phyloP scores from a whole-genome alignment of 2,888 invertebrate species.

The Ormyrus thymus region DNA sequence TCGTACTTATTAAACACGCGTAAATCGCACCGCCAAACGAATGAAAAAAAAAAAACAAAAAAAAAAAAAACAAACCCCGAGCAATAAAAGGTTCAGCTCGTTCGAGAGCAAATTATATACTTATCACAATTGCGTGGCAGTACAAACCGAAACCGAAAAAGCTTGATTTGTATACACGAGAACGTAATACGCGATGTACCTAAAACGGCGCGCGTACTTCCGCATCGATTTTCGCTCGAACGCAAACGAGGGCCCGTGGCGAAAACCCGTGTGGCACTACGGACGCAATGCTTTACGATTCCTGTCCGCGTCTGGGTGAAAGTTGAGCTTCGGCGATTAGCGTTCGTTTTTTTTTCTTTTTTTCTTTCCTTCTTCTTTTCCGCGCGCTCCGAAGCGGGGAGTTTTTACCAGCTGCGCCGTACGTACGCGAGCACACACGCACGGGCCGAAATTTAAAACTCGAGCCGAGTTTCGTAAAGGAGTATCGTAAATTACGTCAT shows the following conservation, averaged over 20 bases:
- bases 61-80: background rate
- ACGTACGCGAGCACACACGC: background rate
- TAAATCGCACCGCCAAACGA: background rate
- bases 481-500: slow-evolving; percentile 48
- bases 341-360: slow-evolving; percentile 4
- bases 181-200: slow-evolving; percentile 8
- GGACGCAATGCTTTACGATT: slow-evolving; percentile 42
- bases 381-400: no score
- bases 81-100: slow-evolving; percentile 17
- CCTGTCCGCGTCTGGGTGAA: slow-evolving; percentile 18
- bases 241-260: background rate
- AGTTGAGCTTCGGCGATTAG: slow-evolving; percentile 43
- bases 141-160: slow-evolving; percentile 19
- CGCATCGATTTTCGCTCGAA: slow-evolving; percentile 31
- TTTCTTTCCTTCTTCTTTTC: no score
- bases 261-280: slow-evolving; percentile 4
- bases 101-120: slow-evolving; percentile 34
- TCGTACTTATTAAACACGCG: background rate
- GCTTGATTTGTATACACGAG: background rate
- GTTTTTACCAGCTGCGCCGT: slow-evolving; percentile 8
- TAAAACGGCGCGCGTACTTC: slow-evolving; percentile 13
- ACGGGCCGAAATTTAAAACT: slow-evolving; percentile 23
- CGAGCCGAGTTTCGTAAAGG: slow-evolving; percentile 34
- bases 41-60: background rate
- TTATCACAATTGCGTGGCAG: slow-evolving; percentile 20